These are phyloP conservation scores for Falcaria lacertinaria DNA, from an alignment of 2,888 invertebrate species.

Conservation along the genomic window DNA sequence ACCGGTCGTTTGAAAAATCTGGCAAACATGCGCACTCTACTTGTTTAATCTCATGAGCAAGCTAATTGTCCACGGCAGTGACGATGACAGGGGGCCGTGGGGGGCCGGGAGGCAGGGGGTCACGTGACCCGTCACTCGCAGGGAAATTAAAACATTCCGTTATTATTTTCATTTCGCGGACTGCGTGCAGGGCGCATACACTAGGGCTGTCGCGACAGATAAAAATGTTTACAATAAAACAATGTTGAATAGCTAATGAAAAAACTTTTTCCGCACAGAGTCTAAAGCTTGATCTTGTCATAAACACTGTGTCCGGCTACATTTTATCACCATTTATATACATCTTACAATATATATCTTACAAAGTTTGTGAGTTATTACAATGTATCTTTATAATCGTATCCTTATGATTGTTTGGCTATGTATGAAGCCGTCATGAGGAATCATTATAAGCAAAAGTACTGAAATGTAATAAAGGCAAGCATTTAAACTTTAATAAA, in stretches of 20 bases:
- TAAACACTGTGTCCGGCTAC: neutral
- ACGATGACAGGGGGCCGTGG: conserved; percentile 55
- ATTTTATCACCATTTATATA: too few species aligned
- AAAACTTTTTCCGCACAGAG: too few species aligned
- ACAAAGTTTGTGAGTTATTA: too few species aligned
- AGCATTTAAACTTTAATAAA: neutral
- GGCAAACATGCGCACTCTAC: conserved; percentile 50
- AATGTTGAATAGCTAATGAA: conserved; percentile 6
- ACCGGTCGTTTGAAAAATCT: conserved; percentile 40
- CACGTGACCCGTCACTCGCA: conserved; percentile 80
- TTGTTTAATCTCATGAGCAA: conserved; percentile 75
- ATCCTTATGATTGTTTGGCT: too few species aligned
- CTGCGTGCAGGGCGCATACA: conserved; percentile 14
- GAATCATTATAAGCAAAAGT: neutral
- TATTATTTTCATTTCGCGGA: conserved; percentile 63
- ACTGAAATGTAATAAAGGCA: conserved; percentile 1
- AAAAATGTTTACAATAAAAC: conserved; percentile 8
- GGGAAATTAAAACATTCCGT: conserved; percentile 79
- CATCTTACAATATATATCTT: too few species aligned
- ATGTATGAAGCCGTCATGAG: neutral
- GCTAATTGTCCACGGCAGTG: conserved; percentile 75
- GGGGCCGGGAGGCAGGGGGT: conserved; percentile 27
- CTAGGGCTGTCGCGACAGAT: conserved; percentile 17
- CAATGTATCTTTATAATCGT: too few species aligned
- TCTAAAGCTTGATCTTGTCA: too few species aligned